Evolutionary conservation across 2,888 invertebrate species (phyloP).

Genomic region (Orthonevra nobilis): DNA sequence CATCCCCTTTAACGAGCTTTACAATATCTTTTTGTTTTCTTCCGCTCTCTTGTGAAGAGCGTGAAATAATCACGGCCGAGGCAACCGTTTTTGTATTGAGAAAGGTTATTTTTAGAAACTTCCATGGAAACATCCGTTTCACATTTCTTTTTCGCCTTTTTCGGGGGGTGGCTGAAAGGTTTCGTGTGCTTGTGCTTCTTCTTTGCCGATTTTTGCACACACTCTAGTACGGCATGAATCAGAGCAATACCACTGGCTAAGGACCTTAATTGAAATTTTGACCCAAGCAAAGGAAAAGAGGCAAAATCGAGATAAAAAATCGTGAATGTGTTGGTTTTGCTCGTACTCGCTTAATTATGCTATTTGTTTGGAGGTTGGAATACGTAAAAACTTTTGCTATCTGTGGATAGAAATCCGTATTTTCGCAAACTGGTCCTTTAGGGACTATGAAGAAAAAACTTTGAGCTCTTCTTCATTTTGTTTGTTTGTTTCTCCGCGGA

Average conservation of each 20-base stretch:
- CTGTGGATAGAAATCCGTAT: too few relatives aligned
- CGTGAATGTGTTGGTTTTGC: too few relatives aligned
- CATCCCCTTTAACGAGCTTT: conserved; percentile 61
- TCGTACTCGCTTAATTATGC: too few relatives aligned
- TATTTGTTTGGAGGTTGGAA: too few relatives aligned
- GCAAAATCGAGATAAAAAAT: background rate
- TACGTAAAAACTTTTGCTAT: too few relatives aligned
- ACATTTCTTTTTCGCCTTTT: background rate
- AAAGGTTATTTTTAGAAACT: conserved; percentile 68
- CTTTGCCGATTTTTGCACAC: conserved; percentile 27
- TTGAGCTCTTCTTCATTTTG: conserved; percentile 11
- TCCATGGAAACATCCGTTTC: conserved; percentile 26
- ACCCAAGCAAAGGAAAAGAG: conserved; percentile 2
- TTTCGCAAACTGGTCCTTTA: too few relatives aligned
- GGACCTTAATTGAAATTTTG: conserved; percentile 43
- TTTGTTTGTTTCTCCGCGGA: conserved; percentile 32
- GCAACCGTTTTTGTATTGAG: conserved; percentile 64
- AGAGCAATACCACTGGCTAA: conserved; percentile 49
- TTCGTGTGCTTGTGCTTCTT: conserved; percentile 44
- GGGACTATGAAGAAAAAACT: too few relatives aligned
- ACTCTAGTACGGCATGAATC: conserved; percentile 52
- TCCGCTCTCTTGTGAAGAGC: background rate
- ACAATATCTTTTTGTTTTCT: background rate
- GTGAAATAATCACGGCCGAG: conserved; percentile 44
- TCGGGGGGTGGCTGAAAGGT: conserved; percentile 14